These are phyloP conservation scores for Chrysopilus asiliformis DNA, from an alignment of 2,888 invertebrate species.

Conservation along the genomic window DNA sequence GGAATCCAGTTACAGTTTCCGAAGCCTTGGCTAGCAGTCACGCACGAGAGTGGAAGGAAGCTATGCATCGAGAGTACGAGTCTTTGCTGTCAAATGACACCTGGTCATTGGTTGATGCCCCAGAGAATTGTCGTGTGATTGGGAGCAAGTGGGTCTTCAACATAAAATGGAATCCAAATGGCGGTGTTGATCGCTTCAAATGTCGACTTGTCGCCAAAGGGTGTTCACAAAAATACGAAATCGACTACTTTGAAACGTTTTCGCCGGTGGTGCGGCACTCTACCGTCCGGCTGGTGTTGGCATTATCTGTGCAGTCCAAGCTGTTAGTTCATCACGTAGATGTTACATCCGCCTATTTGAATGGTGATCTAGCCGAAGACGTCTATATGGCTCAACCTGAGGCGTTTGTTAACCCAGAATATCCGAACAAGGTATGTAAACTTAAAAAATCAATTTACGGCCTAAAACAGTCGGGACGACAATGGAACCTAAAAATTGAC, in stretches of 20 bases:
- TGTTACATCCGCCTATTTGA: conserved; percentile 6
- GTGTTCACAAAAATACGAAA: conserved; percentile 19
- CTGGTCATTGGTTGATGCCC: conserved; percentile 13
- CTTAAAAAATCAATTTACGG: too few species aligned
- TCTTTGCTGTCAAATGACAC: conserved; percentile 13
- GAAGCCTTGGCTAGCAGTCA: too few species aligned
- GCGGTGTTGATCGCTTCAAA: conserved; percentile 17
- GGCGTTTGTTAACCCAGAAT: too few species aligned
- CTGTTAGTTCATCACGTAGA: conserved; percentile 6
- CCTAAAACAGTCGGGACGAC: too few species aligned
- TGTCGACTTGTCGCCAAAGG: conserved; percentile 22
- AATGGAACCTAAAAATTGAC: too few species aligned
- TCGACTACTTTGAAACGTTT: conserved; percentile 23
- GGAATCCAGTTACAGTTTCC: too few species aligned
- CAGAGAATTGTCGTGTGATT: conserved; percentile 11
- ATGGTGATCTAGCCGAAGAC: too few species aligned
- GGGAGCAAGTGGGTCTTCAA: conserved; percentile 21
- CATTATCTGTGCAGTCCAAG: background rate
- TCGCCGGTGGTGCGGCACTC: conserved; percentile 21
- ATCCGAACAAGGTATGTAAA: too few species aligned
- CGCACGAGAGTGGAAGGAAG: conserved; percentile 17
- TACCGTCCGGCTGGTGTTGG: conserved; percentile 17
- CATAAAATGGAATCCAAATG: conserved; percentile 16
- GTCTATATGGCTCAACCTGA: too few species aligned
- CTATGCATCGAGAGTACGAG: conserved; percentile 15